phyloP scores from a whole-genome alignment of 2,797 vertebrate species.

The Basileuterus tristriatus region DNA sequence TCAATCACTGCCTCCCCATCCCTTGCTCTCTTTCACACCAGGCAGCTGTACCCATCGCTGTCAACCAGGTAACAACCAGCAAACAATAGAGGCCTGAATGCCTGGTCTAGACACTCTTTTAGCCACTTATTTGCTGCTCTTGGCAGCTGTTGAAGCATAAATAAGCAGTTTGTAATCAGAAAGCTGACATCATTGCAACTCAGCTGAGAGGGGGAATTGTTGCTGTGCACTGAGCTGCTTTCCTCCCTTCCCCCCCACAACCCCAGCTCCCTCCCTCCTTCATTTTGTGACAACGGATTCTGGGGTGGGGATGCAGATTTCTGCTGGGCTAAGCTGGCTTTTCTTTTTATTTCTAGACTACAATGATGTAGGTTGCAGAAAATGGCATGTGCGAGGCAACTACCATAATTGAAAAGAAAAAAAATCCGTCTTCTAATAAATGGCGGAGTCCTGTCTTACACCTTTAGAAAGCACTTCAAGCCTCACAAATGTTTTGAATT shows the following conservation, averaged over 20 bases:
- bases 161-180: slow-evolving; percentile 91
- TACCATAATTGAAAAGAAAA: not conserved
- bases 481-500: not conserved
- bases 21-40: slow-evolving; percentile 83
- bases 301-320: slow-evolving; percentile 79
- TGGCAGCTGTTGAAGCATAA: slow-evolving; percentile 90
- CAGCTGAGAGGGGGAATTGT: slow-evolving; percentile 85
- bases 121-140: slow-evolving; percentile 89
- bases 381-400: not conserved
- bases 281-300: slow-evolving; percentile 78
- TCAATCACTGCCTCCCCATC: slow-evolving; percentile 82
- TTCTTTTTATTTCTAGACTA: slow-evolving; percentile 76
- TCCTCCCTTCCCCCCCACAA: not conserved
- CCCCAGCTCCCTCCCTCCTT: not conserved
- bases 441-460: not conserved
- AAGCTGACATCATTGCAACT: slow-evolving; percentile 87
- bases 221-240: slow-evolving; percentile 81
- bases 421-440: not conserved
- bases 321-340: slow-evolving; percentile 77
- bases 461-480: not conserved
- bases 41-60: slow-evolving; percentile 87
- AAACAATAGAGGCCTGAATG: slow-evolving; percentile 88
- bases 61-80: slow-evolving; percentile 87
- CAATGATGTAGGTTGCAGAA: slow-evolving; percentile 63
- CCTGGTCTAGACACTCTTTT: slow-evolving; percentile 90